Percentiles rank a stretch among this genome's conserved stretches.
phyloP scores from a whole-genome alignment of 1,140 invertebrate genomes.

The Drosophila orosa region DNA sequence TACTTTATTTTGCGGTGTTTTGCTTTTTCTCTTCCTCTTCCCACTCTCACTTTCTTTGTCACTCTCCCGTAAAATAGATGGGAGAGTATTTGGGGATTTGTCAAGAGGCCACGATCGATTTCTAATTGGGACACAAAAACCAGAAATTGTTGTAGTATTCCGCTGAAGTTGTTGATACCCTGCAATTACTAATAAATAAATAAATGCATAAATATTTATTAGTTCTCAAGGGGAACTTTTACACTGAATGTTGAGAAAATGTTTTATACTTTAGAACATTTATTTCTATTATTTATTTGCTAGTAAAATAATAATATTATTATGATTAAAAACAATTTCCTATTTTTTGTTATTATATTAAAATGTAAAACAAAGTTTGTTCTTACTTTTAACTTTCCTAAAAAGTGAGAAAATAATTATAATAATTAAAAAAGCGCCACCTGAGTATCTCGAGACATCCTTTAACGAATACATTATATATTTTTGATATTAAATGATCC shows the following conservation, averaged over 20 bases:
- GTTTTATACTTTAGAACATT: not conserved
- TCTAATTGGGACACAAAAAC: conserved; percentile 9
- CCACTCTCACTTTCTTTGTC: not conserved
- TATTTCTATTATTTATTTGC: not conserved
- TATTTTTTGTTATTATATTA: not conserved
- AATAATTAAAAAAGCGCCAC: no score
- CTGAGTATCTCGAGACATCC: no score
- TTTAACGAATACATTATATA: no score
- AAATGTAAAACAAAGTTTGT: not conserved
- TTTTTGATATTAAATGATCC: no score
- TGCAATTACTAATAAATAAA: not conserved
- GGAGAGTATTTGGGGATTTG: not conserved
- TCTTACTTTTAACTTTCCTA: no score
- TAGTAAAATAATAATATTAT: no score
- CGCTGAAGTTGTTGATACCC: conserved; percentile 6
- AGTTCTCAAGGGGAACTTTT: not conserved
- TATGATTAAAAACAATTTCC: not conserved
- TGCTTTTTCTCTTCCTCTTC: conserved; percentile 1
- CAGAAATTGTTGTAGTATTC: no score
- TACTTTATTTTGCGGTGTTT: conserved; percentile 10
- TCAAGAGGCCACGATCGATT: conserved; percentile 12
- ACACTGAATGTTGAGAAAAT: not conserved
- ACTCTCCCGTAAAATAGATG: not conserved
- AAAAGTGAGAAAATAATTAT: no score
- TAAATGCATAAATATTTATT: not conserved